Evolutionary conservation across 2,888 invertebrate species (phyloP), one percentile per base, ranked within the genome.

Genomic region (Dromius quadrimaculatus): DNA sequence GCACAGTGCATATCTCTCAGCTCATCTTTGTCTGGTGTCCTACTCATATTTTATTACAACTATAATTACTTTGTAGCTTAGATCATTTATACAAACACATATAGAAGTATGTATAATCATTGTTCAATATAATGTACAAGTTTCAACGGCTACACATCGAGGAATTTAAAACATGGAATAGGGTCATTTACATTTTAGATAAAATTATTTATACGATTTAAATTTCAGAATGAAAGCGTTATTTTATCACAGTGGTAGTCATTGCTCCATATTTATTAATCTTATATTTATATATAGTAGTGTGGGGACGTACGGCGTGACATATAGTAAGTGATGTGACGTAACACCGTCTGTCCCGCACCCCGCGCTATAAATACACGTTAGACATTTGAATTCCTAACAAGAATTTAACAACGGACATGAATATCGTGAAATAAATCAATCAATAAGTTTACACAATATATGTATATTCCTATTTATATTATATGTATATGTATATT

Each of bases 181-280:
- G 77, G 79, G 77, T 77, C 75, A 70, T 77, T 75, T 78, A 77
- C 76, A 76, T 72, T 76, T 79, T 78, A 79, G 79, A 79, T 80
- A 78, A 80, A 80, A 79, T 79, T 78, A 79, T 78, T 79, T 79
- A 72, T 74, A 81, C 78, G 76, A 77, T 79, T 70, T 70, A 62
- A 79, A 81, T 81, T 81, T 79, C 81, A 81, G 81, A 82, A 82
- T 82, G 80, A 83, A 83, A 83, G 83, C 83, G 83, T 83, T 82
- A 82, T 82, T 76, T 80, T 83, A 83, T 83, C 83, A 83, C 83
- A 83, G 83, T 82, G 82, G 81, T 82, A 83, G 82, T 82, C 82
- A 83, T 82, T 82, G 82, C 82, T 82, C 82, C 82, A 82, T 81
- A 81, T 81, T 77, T 79, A 77, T 79, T 79, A 78, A 62, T 70